Evolutionary conservation across 2,888 invertebrate species (phyloP), one percentile per base, ranked within the genome.

Genomic region (Diplazon laetatorius): DNA sequence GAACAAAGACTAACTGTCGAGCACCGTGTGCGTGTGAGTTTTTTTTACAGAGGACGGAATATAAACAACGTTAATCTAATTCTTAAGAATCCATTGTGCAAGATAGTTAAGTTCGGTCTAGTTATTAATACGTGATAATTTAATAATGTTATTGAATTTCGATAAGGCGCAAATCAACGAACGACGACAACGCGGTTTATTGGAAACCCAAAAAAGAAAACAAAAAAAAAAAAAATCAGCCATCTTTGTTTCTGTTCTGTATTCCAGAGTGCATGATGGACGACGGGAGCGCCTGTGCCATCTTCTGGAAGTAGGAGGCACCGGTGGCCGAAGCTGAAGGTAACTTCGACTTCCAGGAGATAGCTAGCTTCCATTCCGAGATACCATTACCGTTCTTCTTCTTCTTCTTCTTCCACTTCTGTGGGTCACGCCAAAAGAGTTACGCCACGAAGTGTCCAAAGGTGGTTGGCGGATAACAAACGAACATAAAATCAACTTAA

Each of bases 231-330:
- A n/a, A n/a, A n/a, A n/a, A n/a, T n/a, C n/a, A n/a, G 55, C 92
- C 92, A 92, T 92, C 92, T 92, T 92, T 92, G 92, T 90, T 92
- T 92, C 91, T 93, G 91, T 93, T 93, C 92, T 93, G 89, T 92
- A 92, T 93, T 93, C 91, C 93, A 93, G 93, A 93, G 92, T 92
- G 92, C 92, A 91, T 91, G 91, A 91, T 91, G 91, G 91, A 91
- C 91, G 90, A 89, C 90, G 90, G 90, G 91, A 92, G 92, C 91
- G 91, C 91, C 92, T 91, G 92, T 92, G 93, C 92, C 92, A 92
- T 92, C 93, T 92, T 92, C 92, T 92, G 92, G 93, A 93, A 93
- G 92, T 93, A 93, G 93, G 92, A 92, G 93, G 91, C 91, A 91
- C 91, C 91, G 89, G 90, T 90, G 87, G 87, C 90, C 87, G 88